Evolutionary conservation across 1,140 invertebrate genomes (phyloP), one percentile per base, ranked within the genome.

Genomic region (Pectinophora gossypiella): DNA sequence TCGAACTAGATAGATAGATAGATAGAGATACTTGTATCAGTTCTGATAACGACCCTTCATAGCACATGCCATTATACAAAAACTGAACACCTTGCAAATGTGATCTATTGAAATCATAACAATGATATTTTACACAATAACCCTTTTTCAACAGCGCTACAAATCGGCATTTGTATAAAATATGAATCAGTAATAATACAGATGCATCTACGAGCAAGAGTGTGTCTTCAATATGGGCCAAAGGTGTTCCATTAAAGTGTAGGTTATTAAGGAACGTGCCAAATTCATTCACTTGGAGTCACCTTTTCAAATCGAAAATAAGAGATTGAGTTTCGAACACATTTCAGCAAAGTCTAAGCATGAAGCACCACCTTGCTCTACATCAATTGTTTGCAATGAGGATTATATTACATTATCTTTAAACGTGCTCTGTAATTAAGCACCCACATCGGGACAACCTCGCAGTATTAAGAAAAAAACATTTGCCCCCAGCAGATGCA

Each of bases 401-500:
- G 72, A 87, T 85, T 85, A 71, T 77, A 85, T 87, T 87, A 84
- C 83, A 71, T 77, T 84, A 85, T 87, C 84, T 84, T 80, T 80
- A 72, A 76, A 73, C 64, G 66, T 78, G 66, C 72, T 59, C 72
- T 66, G 64, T 84, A 87, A 87, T 87, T 85, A 87, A 82, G 79
- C 76, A 61, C 83, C 83, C 77, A 82, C 83, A 86, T 86, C 54
- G 60, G 64, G 63, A 68, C 64, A 59, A 46, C 56, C 54, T 51
- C 45, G 68, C 61, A 74, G 58, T 64, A 48, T 55, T 36, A 20
- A 58, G 60, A 65, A 84, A 84, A 78, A 82, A 78, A 73, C 48
- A 56, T n/a, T n/a, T 61, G 67, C 57, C 58, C 50, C 59, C 56
- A 71, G 79, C 83, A 87, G 83, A 87, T 87, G 83, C 68, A 45